Base-by-base conservation (phyloP, 2,113 vertebrate species). In the Narcine bancroftii region DNA sequence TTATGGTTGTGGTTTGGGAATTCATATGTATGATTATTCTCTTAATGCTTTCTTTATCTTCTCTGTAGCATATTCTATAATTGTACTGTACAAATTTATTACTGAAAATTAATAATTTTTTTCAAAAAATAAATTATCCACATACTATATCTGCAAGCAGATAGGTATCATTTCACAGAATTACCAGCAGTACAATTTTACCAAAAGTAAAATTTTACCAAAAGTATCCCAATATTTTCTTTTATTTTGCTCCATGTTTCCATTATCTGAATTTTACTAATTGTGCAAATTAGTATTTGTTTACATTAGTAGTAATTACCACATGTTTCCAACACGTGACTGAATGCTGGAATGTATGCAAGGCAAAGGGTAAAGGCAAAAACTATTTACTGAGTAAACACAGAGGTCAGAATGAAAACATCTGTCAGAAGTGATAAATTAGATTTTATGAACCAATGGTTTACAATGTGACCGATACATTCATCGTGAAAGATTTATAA, bases 391-490 rank as follows among this genome's bases (percentile, higher is more conserved):
- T 69, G 89, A 91, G 63, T 91, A 91, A 91, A 91, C 89, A 91
- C 47, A 26, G 29, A 66, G 63, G 65, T 91, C 89, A 69, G 65
- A 21, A 91, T 45, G 65, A 91, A 91, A 91, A 91, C 63, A 91
- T 89, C 87, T 91, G 89, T 91, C 89, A 91, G 89, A 69, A 65
- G 56, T 89, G 85, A 89, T 89, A 65, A 89, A 89, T 89, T 89
- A 89, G 85, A 89, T 89, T 89, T 89, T 47, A 91, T 91, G 63
- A 69, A 91, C 89, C 42, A 91, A 47, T 71, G 63, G 87, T 36
- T 91, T 91, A 69, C 87, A 91, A 66, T 47, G 89, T 69, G 60
- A 53, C 89, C 3, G 65, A 69, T 69, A 47, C 60, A 91, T 91
- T 66, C 87, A 91, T 63, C 66, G 65, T 63, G 83, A 87, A 89